Base-by-base conservation (phyloP, 2,113 vertebrate species). In the Xyliphius kryptos region DNA sequence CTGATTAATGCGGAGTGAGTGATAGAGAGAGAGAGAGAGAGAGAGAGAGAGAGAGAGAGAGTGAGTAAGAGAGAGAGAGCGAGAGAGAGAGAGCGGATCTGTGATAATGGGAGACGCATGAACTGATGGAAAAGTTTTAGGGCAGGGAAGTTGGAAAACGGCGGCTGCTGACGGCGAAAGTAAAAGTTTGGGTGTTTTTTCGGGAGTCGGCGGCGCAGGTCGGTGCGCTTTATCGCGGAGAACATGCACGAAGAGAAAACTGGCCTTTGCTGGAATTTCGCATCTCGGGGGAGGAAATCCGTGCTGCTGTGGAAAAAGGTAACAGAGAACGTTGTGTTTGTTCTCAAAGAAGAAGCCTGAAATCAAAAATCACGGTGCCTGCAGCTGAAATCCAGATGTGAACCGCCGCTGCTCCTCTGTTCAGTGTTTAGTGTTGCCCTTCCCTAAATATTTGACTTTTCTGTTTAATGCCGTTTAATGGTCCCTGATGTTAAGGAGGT, bases 101-200 rank as follows among this genome's bases (percentile, higher is more conserved):
- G 53, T 19, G 68, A 63, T 72, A 74, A 68, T 65, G 61, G 65
- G 71, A 75, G 52, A 56, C 68, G 70, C 62, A 73, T 65, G 56
- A 70, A 75, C 54, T 66, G 61, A 63, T 55, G 56, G 68, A 59
- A 76, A 77, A 75, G 70, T 74, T 79, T 69, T 44, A 61, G 53
- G 59, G 16, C 21, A 26, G 60, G 41, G 54, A 50, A 73, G 68
- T 64, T 59, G 63, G n/a, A 52, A 44, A 48, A 55, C 55, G 40
- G 20, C 11, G 41, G 55, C 12, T 14, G 46, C 36, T 3, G 9
- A 16, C 21, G 37, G 6, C 13, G 10, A n/a, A 44, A 46, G 32
- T 16, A 43, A 56, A 64, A 47, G 12, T 55, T 7, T 46, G 14
- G 43, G n/a, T 6, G n/a, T n/a, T n/a, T n/a, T 12, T 46, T 46